A percentile compares a stretch with the other conserved stretches of the same genome.
Evolutionary conservation across 2,797 vertebrate genomes (phyloP).

Genomic region (Ficedula albicollis): DNA sequence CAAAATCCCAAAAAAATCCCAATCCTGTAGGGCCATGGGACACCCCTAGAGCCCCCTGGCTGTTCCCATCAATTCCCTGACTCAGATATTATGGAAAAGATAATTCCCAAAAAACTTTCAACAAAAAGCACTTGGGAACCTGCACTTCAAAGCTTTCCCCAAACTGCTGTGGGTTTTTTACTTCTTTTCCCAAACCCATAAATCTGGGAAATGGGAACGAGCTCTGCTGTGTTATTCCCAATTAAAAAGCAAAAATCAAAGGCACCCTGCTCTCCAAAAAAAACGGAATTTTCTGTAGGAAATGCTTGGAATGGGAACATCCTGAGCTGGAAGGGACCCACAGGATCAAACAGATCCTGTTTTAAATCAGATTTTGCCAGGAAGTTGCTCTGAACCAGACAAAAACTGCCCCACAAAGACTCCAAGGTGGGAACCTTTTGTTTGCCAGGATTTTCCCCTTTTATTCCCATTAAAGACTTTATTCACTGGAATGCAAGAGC

Average conservation of each 20-base stretch:
- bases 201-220: neutral
- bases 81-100: accelerated
- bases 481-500: neutral
- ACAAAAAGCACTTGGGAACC: neutral
- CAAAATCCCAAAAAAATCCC: too few species aligned
- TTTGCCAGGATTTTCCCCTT: neutral
- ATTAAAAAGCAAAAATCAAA: neutral
- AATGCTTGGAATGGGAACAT: neutral
- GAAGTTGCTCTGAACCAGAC: neutral
- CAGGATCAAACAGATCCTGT: neutral
- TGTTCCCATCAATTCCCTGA: accelerated
- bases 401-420: neutral
- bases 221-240: neutral
- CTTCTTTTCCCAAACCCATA: neutral
- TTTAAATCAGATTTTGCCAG: neutral
- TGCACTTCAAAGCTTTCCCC: neutral
- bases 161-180: accelerated
- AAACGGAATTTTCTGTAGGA: neutral
- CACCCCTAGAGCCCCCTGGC: too few species aligned
- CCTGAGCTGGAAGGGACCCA: neutral
- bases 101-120: neutral
- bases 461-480: neutral
- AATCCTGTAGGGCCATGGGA: too few species aligned
- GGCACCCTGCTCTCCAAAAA: neutral
- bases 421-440: neutral